Conservation (phyloP, 1,140 invertebrate species). For the Piezodorus guildinii region DNA sequence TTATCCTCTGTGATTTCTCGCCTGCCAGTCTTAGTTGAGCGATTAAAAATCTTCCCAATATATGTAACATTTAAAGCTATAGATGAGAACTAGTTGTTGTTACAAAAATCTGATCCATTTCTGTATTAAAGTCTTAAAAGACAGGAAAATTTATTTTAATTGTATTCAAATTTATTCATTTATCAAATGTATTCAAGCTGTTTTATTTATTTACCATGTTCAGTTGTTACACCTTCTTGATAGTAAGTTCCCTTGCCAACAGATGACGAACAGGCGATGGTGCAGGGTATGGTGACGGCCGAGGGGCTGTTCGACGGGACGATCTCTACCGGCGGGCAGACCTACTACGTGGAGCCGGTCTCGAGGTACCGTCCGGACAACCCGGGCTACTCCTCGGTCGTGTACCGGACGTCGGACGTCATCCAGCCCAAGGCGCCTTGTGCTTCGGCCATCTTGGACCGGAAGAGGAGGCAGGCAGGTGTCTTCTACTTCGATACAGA, state of each 20-base stretch:
- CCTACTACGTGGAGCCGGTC: constrained; percentile 79
- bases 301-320: constrained; percentile 83
- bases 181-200: no score
- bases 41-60: no score
- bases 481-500: constrained; percentile 22
- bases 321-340: constrained; percentile 58
- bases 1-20: no score
- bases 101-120: no score
- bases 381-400: constrained; percentile 42
- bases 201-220: no score
- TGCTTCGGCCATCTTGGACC: not conserved
- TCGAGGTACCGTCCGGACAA: constrained; percentile 45
- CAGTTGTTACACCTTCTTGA: no score
- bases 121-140: no score
- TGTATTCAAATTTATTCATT: no score
- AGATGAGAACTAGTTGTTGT: no score
- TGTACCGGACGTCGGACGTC: constrained; percentile 73
- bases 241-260: constrained; percentile 20
- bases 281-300: constrained; percentile 72
- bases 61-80: no score
- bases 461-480: constrained; percentile 1
- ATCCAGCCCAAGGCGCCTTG: constrained; percentile 29
- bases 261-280: constrained; percentile 73
- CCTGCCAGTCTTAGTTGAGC: no score
- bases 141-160: no score